Percentiles rank a stretch among this genome's conserved stretches.
phyloP scores from a whole-genome alignment of 2,888 invertebrate genomes.

The Tetragnatha montana region DNA sequence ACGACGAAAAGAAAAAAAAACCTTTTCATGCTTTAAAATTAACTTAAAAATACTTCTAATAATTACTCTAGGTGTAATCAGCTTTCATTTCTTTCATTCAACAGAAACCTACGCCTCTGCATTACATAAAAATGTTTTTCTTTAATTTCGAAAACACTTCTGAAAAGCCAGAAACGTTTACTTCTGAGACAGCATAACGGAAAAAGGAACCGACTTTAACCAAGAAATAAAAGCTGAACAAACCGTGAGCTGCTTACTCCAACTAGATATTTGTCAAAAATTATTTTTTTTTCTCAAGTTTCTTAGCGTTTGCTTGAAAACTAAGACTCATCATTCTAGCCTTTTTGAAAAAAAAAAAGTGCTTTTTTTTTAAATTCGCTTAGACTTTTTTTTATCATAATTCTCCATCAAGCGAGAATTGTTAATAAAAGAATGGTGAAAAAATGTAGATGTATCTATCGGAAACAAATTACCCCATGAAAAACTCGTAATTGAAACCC shows the following conservation, averaged over 20 bases:
- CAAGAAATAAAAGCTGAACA: background rate
- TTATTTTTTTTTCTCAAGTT: background rate
- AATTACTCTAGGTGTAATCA: background rate
- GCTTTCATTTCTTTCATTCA: background rate
- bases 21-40: background rate
- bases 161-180: background rate
- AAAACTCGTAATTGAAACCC: slow-evolving; percentile 1
- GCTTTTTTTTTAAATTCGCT: background rate
- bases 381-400: background rate
- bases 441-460: background rate
- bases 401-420: background rate
- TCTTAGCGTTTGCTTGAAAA: background rate
- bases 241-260: background rate
- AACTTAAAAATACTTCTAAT: background rate
- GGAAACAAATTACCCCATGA: slow-evolving; percentile 11
- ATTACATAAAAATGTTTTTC: background rate
- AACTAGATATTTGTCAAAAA: background rate
- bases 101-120: background rate
- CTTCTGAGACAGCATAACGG: background rate
- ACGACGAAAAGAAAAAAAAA: too few relatives aligned
- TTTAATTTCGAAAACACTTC: background rate
- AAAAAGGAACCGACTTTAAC: background rate
- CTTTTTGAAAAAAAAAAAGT: background rate
- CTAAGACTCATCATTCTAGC: background rate
- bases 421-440: slow-evolving; percentile 21